Base-by-base conservation (phyloP, 2,888 invertebrate genomes). In the Anoncus sp. region DNA sequence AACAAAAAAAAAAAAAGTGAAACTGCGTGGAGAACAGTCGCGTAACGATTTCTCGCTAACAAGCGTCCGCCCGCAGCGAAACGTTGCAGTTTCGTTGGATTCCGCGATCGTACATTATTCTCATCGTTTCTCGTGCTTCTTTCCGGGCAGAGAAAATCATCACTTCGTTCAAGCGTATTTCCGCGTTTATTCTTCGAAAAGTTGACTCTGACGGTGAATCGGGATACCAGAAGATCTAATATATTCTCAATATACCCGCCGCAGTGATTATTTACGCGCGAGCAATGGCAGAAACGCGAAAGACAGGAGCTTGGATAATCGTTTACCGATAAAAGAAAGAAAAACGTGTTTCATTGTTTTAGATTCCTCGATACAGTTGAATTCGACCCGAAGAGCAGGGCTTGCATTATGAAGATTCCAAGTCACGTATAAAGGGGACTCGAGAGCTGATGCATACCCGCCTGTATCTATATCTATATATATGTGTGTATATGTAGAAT, bases 371-470 rank as follows among this genome's bases (percentile, higher is more conserved):
- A 43, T 27, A n/a, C 38, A 16, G 53, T 18, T 40, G 18, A 49
- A 69, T 47, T 53, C 24, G 16, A 49, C 27, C n/a, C n/a, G n/a
- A 12, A 6, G 59, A 43, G 53, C 14, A 53, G 24, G 31, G 31
- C 67, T 49, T 69, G 51, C 67, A 75, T 77, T 69, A 72, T 69
- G 69, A 75, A 72, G 57, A 77, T 75, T 59, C 65, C 57, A 20
- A 59, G 77, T 80, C 72, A 78, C 69, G 78, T 55, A 73, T 9
- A 40, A 35, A 20, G n/a, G 43, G 57, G 16, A 47, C 62, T 74
- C 31, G 53, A 63, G 47, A 71, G 38, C 16, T 43, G 49, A 40
- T 62, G 40, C 47, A 20, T 12, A 40, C 18, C 20, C 27, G n/a
- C 20, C 14, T n/a, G n/a, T n/a, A n/a, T n/a, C n/a, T n/a, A n/a